phyloP scores from a whole-genome alignment of 2,888 invertebrate species.

The Heliothis peltigera region DNA sequence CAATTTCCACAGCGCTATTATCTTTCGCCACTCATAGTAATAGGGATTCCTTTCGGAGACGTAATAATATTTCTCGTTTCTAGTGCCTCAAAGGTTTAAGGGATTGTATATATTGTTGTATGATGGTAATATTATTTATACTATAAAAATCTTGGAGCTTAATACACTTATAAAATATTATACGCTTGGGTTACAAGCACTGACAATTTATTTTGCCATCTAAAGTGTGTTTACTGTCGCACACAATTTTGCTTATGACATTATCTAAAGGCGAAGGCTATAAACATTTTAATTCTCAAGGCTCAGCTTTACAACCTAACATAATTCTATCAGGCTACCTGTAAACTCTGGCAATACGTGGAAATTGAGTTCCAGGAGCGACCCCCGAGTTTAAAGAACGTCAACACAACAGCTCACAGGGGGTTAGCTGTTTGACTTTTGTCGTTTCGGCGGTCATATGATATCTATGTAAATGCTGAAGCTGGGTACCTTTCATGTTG shows the following conservation, averaged over 20 bases:
- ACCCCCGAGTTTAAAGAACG: constrained; percentile 72
- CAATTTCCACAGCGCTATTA: constrained; percentile 82
- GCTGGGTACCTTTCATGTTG: constrained; percentile 63
- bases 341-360: constrained; percentile 62
- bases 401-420: constrained; percentile 69
- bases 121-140: constrained; percentile 45
- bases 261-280: constrained; percentile 43
- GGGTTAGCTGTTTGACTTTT: constrained; percentile 83
- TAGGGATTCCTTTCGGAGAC: constrained; percentile 74
- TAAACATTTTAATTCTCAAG: constrained; percentile 63
- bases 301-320: constrained; percentile 60
- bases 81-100: constrained; percentile 68
- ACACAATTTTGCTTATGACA: constrained; percentile 58
- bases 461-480: constrained; percentile 71
- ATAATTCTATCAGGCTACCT: constrained; percentile 62
- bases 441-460: constrained; percentile 76
- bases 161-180: constrained; percentile 28
- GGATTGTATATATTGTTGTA: constrained; percentile 55
- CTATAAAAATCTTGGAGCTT: constrained; percentile 35
- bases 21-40: constrained; percentile 80
- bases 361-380: constrained; percentile 66
- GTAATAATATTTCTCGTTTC: constrained; percentile 76
- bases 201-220: constrained; percentile 47
- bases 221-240: constrained; percentile 54
- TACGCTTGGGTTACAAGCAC: constrained; percentile 27